A percentile compares a stretch with the other conserved stretches of the same genome.
Conservation (phyloP, 2,797 vertebrate genomes). For the Hirundo rustica region DNA sequence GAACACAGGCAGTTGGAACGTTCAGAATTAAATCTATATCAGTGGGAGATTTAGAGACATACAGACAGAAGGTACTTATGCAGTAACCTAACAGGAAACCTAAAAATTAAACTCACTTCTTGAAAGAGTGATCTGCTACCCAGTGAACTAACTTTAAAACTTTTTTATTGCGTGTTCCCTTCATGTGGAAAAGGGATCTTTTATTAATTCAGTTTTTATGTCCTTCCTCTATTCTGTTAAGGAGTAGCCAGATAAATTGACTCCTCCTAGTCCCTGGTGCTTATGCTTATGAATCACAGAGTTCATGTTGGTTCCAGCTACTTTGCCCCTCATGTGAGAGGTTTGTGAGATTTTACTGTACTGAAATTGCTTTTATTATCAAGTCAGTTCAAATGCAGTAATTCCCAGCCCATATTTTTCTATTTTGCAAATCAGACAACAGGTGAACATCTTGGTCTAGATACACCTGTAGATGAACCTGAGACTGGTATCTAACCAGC, state of each 20-base stretch:
- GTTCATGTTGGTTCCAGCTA: neutral
- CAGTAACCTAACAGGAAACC: neutral
- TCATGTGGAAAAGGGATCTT: neutral
- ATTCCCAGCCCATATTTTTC: neutral
- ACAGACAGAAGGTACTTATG: neutral
- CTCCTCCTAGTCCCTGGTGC: neutral
- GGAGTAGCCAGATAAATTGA: neutral
- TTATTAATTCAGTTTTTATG: neutral
- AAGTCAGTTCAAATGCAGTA: neutral
- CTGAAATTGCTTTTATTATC: neutral
- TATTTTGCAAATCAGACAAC: neutral
- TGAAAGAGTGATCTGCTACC: neutral
- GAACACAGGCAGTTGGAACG: neutral
- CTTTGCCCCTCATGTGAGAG: neutral
- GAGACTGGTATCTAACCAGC: neutral
- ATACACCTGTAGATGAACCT: neutral
- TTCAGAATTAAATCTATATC: neutral
- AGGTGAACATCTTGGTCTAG: neutral
- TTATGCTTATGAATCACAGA: neutral
- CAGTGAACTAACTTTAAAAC: neutral
- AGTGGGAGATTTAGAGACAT: neutral
- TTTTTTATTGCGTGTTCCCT: neutral
- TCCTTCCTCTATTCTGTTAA: neutral
- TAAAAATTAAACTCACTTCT: neutral
- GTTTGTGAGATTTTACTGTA: neutral